Percentiles rank a stretch among this genome's conserved stretches.
phyloP scores from a whole-genome alignment of 2,113 vertebrate genomes.

The Serilophus lunatus region DNA sequence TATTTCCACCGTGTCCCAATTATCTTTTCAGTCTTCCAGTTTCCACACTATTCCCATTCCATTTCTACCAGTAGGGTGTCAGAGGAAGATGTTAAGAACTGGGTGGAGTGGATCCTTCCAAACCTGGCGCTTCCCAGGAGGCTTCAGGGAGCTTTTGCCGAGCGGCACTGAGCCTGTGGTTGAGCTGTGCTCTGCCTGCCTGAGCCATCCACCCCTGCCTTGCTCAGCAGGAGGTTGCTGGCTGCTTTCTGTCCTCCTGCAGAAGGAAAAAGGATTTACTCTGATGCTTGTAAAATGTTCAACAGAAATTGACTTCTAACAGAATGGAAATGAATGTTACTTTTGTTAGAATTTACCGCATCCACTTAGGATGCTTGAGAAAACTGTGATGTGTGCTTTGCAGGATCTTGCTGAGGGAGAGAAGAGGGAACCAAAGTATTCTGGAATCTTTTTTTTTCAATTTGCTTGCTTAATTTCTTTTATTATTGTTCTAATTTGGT shows the following conservation, averaged over 20 bases:
- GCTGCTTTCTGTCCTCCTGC: background rate
- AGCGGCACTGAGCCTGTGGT: accelerated
- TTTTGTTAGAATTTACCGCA: background rate
- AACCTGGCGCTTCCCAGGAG: background rate
- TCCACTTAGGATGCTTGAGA: background rate
- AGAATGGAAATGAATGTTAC: background rate
- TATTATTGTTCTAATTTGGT: background rate
- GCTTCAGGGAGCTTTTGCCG: background rate
- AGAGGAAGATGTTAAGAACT: background rate
- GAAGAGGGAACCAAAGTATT: background rate
- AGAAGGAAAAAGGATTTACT: background rate
- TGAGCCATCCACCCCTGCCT: background rate
- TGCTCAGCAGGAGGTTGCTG: background rate
- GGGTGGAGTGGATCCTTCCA: background rate
- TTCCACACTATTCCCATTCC: background rate
- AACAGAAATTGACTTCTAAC: background rate
- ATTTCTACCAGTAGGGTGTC: background rate
- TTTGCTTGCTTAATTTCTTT: background rate
- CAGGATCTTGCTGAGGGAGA: background rate
- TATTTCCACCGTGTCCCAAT: accelerated
- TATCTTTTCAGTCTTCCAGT: background rate
- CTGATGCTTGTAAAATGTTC: background rate
- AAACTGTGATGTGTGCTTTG: background rate
- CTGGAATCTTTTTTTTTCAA: background rate
- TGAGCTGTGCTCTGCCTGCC: background rate